phyloP scores from a whole-genome alignment of 2,113 vertebrate genomes.

The Oostethus manadensis region DNA sequence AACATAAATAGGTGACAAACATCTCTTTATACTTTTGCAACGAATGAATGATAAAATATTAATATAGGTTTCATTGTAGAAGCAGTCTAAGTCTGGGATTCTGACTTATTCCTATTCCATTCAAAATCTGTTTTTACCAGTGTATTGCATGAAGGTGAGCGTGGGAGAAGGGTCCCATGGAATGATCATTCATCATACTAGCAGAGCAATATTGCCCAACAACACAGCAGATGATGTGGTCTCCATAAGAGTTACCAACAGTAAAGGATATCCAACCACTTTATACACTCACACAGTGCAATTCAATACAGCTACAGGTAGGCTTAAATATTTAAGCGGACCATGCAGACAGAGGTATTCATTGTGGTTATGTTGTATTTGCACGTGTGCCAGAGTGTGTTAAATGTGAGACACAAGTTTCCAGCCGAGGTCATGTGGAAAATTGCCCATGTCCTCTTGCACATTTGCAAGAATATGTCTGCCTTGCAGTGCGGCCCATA shows the following conservation, averaged over 20 bases:
- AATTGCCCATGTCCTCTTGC: constrained; percentile 18
- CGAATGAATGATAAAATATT: too few relatives aligned
- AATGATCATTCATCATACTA: constrained; percentile 11
- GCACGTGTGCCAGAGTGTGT: constrained; percentile 7
- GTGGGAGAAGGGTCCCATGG: not conserved
- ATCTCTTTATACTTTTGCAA: too few relatives aligned
- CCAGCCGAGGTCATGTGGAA: constrained; percentile 40
- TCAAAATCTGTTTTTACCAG: too few relatives aligned
- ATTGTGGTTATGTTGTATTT: constrained; percentile 7
- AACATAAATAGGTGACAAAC: too few relatives aligned
- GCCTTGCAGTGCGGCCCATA: too few relatives aligned
- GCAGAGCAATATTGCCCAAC: not conserved
- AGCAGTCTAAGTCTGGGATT: too few relatives aligned
- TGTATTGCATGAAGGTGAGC: too few relatives aligned
- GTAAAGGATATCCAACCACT: constrained; percentile 14
- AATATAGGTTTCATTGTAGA: too few relatives aligned
- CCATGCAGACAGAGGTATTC: constrained; percentile 3
- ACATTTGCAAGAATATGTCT: constrained; percentile 3
- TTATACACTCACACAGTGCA: constrained; percentile 18
- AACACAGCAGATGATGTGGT: constrained; percentile 29
- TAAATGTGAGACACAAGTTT: constrained; percentile 31
- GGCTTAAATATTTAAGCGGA: constrained; percentile 36
- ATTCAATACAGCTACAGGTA: constrained; percentile 14
- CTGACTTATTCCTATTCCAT: too few relatives aligned
- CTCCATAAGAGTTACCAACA: constrained; percentile 22